These are phyloP conservation scores for Julus scandinavius DNA, from an alignment of 2,888 invertebrate species.

Conservation along the genomic window DNA sequence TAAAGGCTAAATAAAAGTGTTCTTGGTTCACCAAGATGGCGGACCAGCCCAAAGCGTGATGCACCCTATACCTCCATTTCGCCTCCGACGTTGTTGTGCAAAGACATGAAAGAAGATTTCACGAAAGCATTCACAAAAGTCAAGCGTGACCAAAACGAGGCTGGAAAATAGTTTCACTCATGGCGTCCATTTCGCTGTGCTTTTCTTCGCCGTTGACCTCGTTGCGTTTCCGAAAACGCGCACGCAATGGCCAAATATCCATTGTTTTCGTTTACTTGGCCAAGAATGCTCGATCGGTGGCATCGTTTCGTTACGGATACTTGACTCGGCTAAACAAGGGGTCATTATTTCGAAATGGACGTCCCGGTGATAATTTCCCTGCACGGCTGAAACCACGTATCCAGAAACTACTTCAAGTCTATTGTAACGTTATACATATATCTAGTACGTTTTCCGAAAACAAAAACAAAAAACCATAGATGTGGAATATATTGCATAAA, in stretches of 20 bases:
- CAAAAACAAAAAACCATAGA: not conserved
- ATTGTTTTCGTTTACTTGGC: constrained; percentile 34
- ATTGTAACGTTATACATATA: not conserved
- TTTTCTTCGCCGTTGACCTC: not conserved
- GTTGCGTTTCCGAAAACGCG: not conserved
- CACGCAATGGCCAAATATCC: not conserved
- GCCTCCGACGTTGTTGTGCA: not conserved
- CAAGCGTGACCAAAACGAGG: not conserved
- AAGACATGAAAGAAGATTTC: too few species aligned
- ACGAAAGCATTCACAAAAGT: not conserved
- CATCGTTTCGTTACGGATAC: constrained; percentile 34
- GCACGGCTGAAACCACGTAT: constrained; percentile 15
- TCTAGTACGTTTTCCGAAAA: not conserved
- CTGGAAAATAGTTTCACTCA: not conserved
- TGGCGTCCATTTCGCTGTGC: not conserved
- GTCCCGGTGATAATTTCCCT: constrained; percentile 34
- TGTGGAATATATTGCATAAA: not conserved
- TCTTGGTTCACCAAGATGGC: too few species aligned
- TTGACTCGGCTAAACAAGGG: constrained; percentile 29
- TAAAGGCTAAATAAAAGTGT: too few species aligned
- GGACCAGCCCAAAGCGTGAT: too few species aligned
- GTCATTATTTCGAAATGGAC: constrained; percentile 34
- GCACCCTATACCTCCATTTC: not conserved
- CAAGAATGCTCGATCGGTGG: constrained; percentile 26
- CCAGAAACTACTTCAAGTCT: not conserved